phyloP scores from a whole-genome alignment of 35 echinoderm and acorn worm genomes.

The Hemicentrotus pulcherrimus region DNA sequence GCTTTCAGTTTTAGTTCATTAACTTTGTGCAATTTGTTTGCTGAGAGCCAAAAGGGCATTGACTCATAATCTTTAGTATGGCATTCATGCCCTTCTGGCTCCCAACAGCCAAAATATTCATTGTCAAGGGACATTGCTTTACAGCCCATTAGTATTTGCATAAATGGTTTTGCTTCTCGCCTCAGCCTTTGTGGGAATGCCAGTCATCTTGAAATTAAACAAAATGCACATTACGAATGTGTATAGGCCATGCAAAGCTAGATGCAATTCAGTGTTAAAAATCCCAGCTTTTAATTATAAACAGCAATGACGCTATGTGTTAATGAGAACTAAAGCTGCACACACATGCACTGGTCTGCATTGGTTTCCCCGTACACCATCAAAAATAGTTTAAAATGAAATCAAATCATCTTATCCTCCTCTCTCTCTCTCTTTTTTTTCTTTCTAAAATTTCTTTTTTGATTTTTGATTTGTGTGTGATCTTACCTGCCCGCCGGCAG shows the following conservation, averaged over 20 bases:
- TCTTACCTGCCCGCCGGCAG: constrained; percentile 26
- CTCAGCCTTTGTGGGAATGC: neutral
- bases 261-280: neutral
- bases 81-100: no score
- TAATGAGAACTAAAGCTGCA: neutral
- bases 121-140: neutral
- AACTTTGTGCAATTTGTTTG: neutral
- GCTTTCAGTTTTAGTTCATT: neutral
- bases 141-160: neutral
- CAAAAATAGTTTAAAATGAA: neutral
- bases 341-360: neutral
- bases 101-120: neutral
- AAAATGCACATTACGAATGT: neutral
- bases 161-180: neutral
- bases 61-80: no score
- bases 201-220: neutral
- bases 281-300: neutral
- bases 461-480: neutral
- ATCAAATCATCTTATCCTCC: neutral
- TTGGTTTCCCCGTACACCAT: neutral
- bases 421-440: neutral
- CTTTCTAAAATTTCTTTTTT: neutral
- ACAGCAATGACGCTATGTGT: neutral
- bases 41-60: no score
- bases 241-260: neutral